These are phyloP conservation scores for Rhopalosiphum nymphaeae DNA, from an alignment of 2,888 invertebrate genomes.

Conservation along the genomic window DNA sequence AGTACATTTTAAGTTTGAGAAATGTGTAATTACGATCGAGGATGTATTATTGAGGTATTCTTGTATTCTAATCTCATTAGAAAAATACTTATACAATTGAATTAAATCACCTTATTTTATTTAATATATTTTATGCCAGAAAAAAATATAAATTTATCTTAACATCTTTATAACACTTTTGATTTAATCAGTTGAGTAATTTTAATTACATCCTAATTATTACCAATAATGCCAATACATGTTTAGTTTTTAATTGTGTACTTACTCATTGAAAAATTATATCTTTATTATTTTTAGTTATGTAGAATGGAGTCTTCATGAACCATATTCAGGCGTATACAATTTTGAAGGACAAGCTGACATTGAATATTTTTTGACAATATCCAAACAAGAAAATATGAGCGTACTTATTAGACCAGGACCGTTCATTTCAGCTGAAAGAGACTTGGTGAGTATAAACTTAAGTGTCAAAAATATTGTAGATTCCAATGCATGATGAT, in stretches of 20 bases:
- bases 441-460: constrained; percentile 76
- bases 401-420: constrained; percentile 86
- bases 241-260: not conserved
- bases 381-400: constrained; percentile 83
- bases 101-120: too few relatives aligned
- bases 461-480: not conserved
- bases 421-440: constrained; percentile 93
- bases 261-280: not conserved
- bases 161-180: not conserved
- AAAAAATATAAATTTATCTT: not conserved
- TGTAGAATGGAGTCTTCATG: constrained; percentile 91
- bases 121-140: too few relatives aligned
- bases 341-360: constrained; percentile 77
- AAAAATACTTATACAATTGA: too few relatives aligned
- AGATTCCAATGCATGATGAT: not conserved
- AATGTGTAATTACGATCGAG: too few relatives aligned
- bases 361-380: constrained; percentile 77
- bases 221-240: not conserved
- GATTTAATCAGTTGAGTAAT: not conserved
- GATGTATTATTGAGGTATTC: too few relatives aligned
- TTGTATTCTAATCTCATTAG: too few relatives aligned
- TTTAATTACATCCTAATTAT: not conserved
- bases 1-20: too few relatives aligned
- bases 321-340: constrained; percentile 80
- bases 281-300: constrained; percentile 74